phyloP scores from a whole-genome alignment of 2,888 invertebrate species.

The Drosophila flavopinicola region DNA sequence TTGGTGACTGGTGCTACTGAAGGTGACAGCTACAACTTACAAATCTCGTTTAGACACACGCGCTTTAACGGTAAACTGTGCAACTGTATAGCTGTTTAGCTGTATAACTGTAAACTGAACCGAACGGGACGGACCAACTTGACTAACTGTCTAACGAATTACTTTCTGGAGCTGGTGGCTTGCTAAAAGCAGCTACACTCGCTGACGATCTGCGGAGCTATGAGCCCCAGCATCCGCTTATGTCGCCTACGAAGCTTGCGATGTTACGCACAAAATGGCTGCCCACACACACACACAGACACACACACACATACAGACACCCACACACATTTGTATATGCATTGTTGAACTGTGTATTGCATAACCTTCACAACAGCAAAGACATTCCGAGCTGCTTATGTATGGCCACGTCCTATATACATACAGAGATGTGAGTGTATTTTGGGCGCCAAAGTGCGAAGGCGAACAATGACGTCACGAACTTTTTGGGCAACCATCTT shows the following conservation, averaged over 20 bases:
- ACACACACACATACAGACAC: constrained; percentile 16
- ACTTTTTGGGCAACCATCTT: constrained; percentile 71
- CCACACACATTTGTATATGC: constrained; percentile 9
- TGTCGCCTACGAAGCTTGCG: constrained; percentile 80
- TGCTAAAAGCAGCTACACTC: constrained; percentile 83
- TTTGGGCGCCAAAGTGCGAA: constrained; percentile 40
- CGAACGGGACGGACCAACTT: constrained; percentile 54
- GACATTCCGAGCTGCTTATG: constrained; percentile 35
- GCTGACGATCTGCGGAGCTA: constrained; percentile 85
- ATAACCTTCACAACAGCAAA: constrained; percentile 73
- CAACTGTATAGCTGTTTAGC: constrained; percentile 1
- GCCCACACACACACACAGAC: constrained; percentile 41
- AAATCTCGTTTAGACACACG: constrained; percentile 51
- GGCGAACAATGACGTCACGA: constrained; percentile 61
- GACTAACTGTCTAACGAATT: constrained; percentile 39
- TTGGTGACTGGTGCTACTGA: constrained; percentile 29
- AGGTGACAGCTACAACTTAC: constrained; percentile 58
- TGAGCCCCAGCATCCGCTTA: constrained; percentile 80
- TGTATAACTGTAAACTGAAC: constrained; percentile 26
- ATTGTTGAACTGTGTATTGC: constrained; percentile 42
- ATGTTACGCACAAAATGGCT: constrained; percentile 71
- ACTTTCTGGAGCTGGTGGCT: constrained; percentile 14
- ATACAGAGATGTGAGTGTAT: constrained; percentile 7
- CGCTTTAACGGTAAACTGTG: constrained; percentile 13
- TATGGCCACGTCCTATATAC: constrained; percentile 28